Percentiles rank a stretch among this genome's conserved stretches.
Conservation (phyloP, 2,797 vertebrate species). For the Falco peregrinus region DNA sequence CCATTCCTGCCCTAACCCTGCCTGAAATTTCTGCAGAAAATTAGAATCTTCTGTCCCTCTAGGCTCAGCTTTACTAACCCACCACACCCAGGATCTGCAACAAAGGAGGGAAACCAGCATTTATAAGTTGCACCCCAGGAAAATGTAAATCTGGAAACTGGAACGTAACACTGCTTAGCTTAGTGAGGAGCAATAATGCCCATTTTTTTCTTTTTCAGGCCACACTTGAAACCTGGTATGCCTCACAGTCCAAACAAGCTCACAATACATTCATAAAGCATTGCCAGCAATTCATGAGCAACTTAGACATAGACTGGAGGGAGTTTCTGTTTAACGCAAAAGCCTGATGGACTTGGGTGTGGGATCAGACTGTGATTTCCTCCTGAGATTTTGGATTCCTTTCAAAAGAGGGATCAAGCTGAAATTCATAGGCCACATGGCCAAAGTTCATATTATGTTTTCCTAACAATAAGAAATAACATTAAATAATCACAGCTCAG, state of each 20-base stretch:
- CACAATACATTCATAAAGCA: neutral
- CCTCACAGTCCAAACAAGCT: neutral
- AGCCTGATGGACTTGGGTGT: neutral
- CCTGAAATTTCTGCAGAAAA: neutral
- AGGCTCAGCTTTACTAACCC: neutral
- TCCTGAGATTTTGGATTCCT: neutral
- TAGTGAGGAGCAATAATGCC: neutral
- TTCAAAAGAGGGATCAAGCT: neutral
- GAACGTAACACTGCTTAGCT: neutral
- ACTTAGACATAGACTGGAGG: neutral
- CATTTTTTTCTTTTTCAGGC: neutral
- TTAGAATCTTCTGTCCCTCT: neutral
- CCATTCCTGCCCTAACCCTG: neutral
- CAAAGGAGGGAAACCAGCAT: neutral
- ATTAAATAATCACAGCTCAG: neutral
- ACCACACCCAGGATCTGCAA: rapidly evolving
- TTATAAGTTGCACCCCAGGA: neutral
- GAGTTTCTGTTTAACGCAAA: neutral
- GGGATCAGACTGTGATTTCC: neutral
- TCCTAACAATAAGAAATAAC: neutral
- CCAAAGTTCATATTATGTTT: neutral
- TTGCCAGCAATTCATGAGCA: neutral
- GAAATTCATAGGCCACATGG: neutral
- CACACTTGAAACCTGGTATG: neutral
- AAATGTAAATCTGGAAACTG: neutral